A percentile compares a stretch with the other conserved stretches of the same genome.
These are phyloP conservation scores for Astyanax mexicanus DNA, from an alignment of 2,797 vertebrate genomes.

Conservation along the genomic window DNA sequence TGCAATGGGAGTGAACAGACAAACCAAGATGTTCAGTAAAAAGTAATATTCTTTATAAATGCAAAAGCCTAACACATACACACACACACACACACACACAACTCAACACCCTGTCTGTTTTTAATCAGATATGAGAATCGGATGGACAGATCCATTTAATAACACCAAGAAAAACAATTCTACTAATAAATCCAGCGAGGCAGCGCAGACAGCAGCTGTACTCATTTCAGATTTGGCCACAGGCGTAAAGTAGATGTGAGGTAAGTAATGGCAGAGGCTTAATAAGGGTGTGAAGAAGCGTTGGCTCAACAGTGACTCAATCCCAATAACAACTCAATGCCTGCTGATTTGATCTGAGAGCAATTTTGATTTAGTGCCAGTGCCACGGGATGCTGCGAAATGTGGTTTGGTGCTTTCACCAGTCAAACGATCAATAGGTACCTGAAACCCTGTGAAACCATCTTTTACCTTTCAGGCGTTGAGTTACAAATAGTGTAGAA, in stretches of 20 bases:
- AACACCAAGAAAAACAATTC: constrained; percentile 68
- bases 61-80: neutral
- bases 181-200: constrained; percentile 53
- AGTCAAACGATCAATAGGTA: neutral
- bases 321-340: neutral
- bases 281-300: constrained; percentile 30
- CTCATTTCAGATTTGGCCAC: constrained; percentile 40
- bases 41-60: too few relatives aligned
- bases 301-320: neutral
- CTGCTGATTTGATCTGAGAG: constrained; percentile 17
- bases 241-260: constrained; percentile 39
- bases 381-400: neutral
- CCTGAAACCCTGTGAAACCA: too few relatives aligned
- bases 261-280: constrained; percentile 40
- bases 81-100: neutral
- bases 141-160: constrained; percentile 68
- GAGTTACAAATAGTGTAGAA: too few relatives aligned
- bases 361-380: constrained; percentile 8
- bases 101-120: constrained; percentile 55
- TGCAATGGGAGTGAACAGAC: too few relatives aligned
- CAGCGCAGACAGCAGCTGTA: constrained; percentile 26
- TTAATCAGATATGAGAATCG: constrained; percentile 73
- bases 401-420: neutral
- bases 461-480: neutral
- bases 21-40: too few relatives aligned